phyloP scores from a whole-genome alignment of 1,140 invertebrate species.

The Drosophila subobscura region DNA sequence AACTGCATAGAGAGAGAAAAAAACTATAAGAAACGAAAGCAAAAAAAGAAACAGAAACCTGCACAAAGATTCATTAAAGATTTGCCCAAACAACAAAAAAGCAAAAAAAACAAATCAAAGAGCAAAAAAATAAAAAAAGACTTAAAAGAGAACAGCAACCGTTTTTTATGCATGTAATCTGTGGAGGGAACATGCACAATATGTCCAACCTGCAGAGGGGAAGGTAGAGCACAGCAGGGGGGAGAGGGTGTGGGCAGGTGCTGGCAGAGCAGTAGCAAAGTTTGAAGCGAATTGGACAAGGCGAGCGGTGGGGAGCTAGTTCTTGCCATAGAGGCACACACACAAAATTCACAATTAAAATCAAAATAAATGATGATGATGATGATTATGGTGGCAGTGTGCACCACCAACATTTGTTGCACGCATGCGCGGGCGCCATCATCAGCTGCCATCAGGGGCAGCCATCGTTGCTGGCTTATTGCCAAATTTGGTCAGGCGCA shows the following conservation, averaged over 20 bases:
- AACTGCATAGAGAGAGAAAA: background rate
- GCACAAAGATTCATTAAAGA: constrained; percentile 52
- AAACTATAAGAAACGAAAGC: constrained; percentile 11
- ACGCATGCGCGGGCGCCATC: constrained; percentile 80
- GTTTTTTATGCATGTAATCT: constrained; percentile 78
- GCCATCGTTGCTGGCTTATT: constrained; percentile 41
- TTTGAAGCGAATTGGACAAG: too few species aligned
- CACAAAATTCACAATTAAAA: constrained; percentile 67
- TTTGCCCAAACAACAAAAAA: constrained; percentile 34
- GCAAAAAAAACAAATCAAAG: constrained; percentile 49
- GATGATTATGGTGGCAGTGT: constrained; percentile 23
- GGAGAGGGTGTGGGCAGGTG: too few species aligned
- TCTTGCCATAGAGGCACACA: constrained; percentile 14
- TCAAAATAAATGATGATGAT: constrained; percentile 76
- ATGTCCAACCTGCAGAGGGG: constrained; percentile 30
- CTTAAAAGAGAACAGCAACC: constrained; percentile 28
- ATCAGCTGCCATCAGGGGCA: constrained; percentile 64
- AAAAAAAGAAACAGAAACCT: constrained; percentile 21
- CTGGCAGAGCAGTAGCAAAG: too few species aligned
- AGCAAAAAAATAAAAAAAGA: constrained; percentile 36
- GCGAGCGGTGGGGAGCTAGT: constrained; percentile 10
- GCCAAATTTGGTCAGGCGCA: constrained; percentile 75
- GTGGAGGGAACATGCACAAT: constrained; percentile 72
- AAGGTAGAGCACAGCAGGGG: background rate
- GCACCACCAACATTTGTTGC: constrained; percentile 37